These are phyloP conservation scores for Halcyon senegalensis DNA, from an alignment of 2,113 vertebrate species.

Conservation along the genomic window DNA sequence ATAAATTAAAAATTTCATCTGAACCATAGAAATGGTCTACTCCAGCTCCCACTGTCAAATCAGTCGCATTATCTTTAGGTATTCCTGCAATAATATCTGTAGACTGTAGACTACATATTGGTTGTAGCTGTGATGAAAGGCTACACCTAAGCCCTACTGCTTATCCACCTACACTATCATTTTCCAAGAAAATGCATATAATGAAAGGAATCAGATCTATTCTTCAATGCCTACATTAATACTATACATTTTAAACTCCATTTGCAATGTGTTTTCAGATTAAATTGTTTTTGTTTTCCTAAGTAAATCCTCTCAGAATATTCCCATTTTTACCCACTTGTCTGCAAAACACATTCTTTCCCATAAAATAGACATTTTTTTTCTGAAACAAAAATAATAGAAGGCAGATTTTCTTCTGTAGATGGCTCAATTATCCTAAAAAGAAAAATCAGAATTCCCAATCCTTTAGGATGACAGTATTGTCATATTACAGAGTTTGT, in stretches of 20 bases:
- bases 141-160: not conserved
- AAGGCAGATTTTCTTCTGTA: not conserved
- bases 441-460: not conserved
- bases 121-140: not conserved
- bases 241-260: not conserved
- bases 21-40: not conserved
- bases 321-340: not conserved
- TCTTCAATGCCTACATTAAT: not conserved
- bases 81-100: not conserved
- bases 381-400: not conserved
- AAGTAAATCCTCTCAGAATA: not conserved
- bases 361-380: not conserved
- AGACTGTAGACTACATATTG: not conserved
- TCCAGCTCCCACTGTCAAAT: not conserved
- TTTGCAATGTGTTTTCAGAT: not conserved
- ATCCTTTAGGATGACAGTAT: not conserved
- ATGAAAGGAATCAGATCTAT: not conserved
- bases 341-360: not conserved
- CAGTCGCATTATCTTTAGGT: not conserved
- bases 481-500: not conserved
- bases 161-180: not conserved
- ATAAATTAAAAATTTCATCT: not conserved
- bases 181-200: not conserved
- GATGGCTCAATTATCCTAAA: not conserved
- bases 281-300: not conserved